Base-by-base conservation (phyloP, 2,888 invertebrate species). In the Aelia acuminata region DNA sequence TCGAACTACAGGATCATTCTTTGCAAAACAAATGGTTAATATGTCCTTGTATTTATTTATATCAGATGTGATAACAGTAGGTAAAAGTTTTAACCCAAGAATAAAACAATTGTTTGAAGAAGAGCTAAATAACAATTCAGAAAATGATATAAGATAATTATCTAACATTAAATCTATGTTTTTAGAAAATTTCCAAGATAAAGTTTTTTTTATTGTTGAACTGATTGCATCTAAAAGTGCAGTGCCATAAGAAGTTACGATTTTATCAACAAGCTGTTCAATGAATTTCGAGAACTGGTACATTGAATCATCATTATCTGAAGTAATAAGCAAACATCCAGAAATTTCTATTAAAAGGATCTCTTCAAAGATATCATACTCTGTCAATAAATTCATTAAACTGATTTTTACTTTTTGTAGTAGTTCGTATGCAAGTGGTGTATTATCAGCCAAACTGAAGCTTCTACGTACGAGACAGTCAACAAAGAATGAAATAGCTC, bases 301-400 rank as follows among this genome's bases (percentile, higher is more conserved):
- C 80, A 80, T 84, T 15, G 15, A 35, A 31, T 87, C 87, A n/a
- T 39, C 35, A 84, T 87, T 87, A 80, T 50, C 80, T 15, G 49
- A 31, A 31, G 35, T 80, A 15, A 35, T 49, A 50, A 48, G 49
- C 18, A 50, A 50, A 87, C 22, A 47, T 10, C 11, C 47, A 48
- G 87, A 47, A 31, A 87, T n/a, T 31, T 87, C 50, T 39, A 87
- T 35, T n/a, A 50, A 31, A 50, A 87, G 48, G 31, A 84, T 70
- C 84, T 87, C 87, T 22, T 80, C 80, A 20, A 87, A 84, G 26
- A 87, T 50, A 84, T 87, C 84, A 50, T 39, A 35, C 49, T 87
- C 87, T 50, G 49, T 10, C 49, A 87, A 47, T 22, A 13, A 49
- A n/a, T 26, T n/a, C 35, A 87, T 49, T 50, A 87, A 53, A 50